A percentile compares a stretch with the other conserved stretches of the same genome.
phyloP scores from a whole-genome alignment of 2,113 vertebrate genomes.

The Grallaria varia region DNA sequence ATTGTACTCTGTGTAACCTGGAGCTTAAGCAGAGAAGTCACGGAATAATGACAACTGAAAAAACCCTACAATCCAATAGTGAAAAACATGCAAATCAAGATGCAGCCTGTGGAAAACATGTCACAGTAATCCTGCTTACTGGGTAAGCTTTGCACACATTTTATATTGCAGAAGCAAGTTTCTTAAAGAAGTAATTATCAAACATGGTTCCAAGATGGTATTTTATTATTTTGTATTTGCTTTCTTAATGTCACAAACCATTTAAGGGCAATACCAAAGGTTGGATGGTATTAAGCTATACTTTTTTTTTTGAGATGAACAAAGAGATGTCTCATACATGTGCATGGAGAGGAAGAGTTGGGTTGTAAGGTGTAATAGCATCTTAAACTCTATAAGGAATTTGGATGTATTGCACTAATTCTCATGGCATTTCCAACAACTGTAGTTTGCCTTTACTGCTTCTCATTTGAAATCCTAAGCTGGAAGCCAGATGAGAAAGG shows the following conservation, averaged over 20 bases:
- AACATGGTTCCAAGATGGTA: not conserved
- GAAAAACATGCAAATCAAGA: not conserved
- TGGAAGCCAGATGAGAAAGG: not conserved
- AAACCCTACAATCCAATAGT: not conserved
- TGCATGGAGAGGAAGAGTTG: not conserved
- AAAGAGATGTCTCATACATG: not conserved
- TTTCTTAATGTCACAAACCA: not conserved
- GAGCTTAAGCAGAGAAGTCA: not conserved
- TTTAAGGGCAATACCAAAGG: not conserved
- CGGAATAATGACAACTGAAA: not conserved
- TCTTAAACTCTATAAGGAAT: not conserved
- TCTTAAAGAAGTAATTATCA: not conserved
- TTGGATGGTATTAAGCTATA: not conserved
- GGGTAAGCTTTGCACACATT: not conserved
- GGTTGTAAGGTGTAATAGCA: not conserved
- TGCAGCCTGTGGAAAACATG: rapidly evolving
- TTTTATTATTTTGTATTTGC: not conserved
- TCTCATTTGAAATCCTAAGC: not conserved
- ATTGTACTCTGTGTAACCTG: not conserved
- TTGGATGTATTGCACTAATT: not conserved
- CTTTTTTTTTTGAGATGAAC: not conserved
- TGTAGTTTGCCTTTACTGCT: not conserved
- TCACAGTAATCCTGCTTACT: not conserved
- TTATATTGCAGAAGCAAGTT: not conserved
- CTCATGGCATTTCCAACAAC: not conserved